phyloP scores from a whole-genome alignment of 2,888 invertebrate genomes.

The Criorhina ranunculi region DNA sequence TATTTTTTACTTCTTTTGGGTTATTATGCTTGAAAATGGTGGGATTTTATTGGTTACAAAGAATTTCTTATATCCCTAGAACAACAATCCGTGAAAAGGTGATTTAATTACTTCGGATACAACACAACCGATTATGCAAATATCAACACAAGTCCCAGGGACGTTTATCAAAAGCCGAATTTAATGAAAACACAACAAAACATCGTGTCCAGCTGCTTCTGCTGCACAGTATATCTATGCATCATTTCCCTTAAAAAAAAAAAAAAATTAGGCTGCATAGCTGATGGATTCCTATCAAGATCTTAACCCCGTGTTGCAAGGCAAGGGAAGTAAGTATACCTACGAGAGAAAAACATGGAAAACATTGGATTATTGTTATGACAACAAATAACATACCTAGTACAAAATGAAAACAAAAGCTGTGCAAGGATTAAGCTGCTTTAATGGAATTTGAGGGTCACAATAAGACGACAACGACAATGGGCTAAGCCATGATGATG shows the following conservation, averaged over 20 bases:
- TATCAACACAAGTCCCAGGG: constrained; percentile 8
- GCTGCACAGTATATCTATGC: not conserved
- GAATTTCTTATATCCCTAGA: too few relatives aligned
- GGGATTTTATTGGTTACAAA: too few relatives aligned
- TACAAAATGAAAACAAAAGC: constrained; percentile 28
- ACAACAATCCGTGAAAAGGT: too few relatives aligned
- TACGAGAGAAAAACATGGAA: not conserved
- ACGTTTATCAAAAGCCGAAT: constrained; percentile 26
- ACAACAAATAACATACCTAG: constrained; percentile 31
- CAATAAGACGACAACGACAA: not conserved
- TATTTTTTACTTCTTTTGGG: too few relatives aligned
- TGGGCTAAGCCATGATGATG: constrained; percentile 4
- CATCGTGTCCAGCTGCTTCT: constrained; percentile 15
- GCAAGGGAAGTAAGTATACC: not conserved
- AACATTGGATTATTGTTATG: constrained; percentile 36
- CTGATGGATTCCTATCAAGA: not conserved
- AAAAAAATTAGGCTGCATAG: constrained; percentile 1
- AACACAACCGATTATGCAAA: constrained; percentile 1
- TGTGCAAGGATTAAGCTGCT: constrained; percentile 43
- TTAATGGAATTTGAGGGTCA: constrained; percentile 36
- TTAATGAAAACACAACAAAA: constrained; percentile 46
- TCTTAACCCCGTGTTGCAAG: constrained; percentile 1
- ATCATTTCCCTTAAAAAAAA: not conserved
- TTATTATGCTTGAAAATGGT: too few relatives aligned
- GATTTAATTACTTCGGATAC: not conserved